These are phyloP conservation scores for Formica aserva DNA, from an alignment of 2,888 invertebrate genomes.

Conservation along the genomic window DNA sequence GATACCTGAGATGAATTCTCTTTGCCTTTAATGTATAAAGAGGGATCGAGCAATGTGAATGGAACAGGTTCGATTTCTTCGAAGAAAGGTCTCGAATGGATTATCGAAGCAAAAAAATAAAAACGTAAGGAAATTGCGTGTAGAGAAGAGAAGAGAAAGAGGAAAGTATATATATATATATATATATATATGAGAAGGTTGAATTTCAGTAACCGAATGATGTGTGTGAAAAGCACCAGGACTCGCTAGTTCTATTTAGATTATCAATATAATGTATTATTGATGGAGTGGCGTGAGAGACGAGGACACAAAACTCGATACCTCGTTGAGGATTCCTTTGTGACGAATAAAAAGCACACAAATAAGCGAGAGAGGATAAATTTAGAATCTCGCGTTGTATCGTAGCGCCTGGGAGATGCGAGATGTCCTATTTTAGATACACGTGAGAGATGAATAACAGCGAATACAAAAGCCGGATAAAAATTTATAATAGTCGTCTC, in stretches of 20 bases:
- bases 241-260: slow-evolving; percentile 41
- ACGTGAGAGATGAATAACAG: slow-evolving; percentile 18
- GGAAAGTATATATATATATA: slow-evolving; percentile 18
- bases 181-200: background rate
- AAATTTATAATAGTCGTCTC: background rate
- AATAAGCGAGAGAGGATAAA: background rate
- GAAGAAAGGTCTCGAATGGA: slow-evolving; percentile 39
- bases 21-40: slow-evolving; percentile 13
- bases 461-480: slow-evolving; percentile 1
- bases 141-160: background rate
- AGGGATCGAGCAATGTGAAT: background rate
- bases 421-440: slow-evolving; percentile 17
- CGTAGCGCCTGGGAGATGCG: background rate
- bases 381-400: slow-evolving; percentile 10
- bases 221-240: slow-evolving; percentile 21
- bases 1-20: slow-evolving; percentile 24
- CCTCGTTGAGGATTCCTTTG: slow-evolving; percentile 22
- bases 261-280: slow-evolving; percentile 32
- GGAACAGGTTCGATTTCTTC: slow-evolving; percentile 54
- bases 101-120: slow-evolving; percentile 10
- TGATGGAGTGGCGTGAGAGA: slow-evolving; percentile 24
- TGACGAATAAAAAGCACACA: slow-evolving; percentile 17
- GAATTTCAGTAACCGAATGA: slow-evolving; percentile 37
- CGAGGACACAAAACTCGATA: slow-evolving; percentile 15
- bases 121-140: background rate